A percentile compares a stretch with the other conserved stretches of the same genome.
phyloP scores from a whole-genome alignment of 2,113 vertebrate genomes.

The Aphelocoma coerulescens region DNA sequence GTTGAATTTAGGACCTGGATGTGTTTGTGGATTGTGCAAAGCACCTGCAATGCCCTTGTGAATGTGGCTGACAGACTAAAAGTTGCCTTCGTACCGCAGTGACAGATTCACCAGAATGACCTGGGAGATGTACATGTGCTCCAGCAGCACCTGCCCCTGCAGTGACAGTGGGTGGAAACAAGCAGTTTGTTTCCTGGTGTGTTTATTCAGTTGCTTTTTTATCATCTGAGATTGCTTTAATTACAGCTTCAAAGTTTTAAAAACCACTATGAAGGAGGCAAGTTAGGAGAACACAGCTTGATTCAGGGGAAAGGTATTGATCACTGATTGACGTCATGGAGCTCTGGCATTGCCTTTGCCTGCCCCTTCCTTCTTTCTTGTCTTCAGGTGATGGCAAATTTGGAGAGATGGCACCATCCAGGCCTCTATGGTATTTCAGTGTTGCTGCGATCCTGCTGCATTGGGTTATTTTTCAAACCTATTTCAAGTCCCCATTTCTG shows the following conservation, averaged over 20 bases:
- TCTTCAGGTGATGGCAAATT: neutral
- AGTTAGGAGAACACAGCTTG: neutral
- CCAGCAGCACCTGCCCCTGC: neutral
- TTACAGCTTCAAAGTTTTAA: neutral
- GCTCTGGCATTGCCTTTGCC: neutral
- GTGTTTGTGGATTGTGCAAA: neutral
- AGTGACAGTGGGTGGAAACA: neutral
- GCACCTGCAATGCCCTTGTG: neutral
- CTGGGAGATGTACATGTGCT: rapidly evolving
- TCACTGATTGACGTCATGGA: neutral
- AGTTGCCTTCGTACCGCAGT: neutral
- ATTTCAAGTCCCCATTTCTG: neutral
- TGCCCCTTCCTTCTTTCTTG: neutral
- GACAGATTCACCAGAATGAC: neutral
- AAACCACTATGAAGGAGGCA: neutral
- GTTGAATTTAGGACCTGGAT: neutral
- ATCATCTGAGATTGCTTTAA: neutral
- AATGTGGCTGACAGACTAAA: neutral
- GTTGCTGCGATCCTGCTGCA: neutral
- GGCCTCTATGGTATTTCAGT: neutral
- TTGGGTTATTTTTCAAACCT: neutral
- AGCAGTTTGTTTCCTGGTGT: neutral
- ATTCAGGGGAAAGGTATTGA: neutral
- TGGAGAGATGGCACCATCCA: neutral
- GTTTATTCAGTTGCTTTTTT: neutral